A percentile compares a stretch with the other conserved stretches of the same genome.
phyloP scores from a whole-genome alignment of 2,888 invertebrate species.

The Tipula helvola region DNA sequence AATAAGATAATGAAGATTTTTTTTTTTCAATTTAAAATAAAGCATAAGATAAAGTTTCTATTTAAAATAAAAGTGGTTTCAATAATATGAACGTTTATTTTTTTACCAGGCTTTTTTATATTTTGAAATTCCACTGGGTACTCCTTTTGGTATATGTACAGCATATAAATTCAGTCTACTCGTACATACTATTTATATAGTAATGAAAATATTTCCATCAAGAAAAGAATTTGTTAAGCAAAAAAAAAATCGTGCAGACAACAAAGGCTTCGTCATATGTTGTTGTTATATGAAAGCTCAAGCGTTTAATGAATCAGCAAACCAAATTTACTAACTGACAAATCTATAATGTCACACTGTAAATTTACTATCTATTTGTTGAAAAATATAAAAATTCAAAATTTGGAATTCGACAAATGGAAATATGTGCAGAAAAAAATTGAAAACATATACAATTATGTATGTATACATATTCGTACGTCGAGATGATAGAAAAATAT shows the following conservation, averaged over 20 bases:
- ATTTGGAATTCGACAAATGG: not conserved
- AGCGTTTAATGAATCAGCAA: not conserved
- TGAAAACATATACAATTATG: not conserved
- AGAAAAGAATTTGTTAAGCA: not conserved
- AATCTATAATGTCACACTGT: not conserved
- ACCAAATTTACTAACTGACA: not conserved
- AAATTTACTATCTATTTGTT: not conserved
- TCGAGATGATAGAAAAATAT: not conserved
- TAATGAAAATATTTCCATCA: not conserved
- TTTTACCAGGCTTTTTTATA: not conserved
- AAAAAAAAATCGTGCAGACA: not conserved
- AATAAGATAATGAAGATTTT: not conserved
- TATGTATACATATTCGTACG: not conserved
- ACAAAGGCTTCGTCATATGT: not conserved
- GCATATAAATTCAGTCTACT: not conserved
- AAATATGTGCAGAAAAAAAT: not conserved
- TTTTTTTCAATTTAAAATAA: not conserved
- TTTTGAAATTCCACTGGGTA: not conserved
- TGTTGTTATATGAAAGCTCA: not conserved
- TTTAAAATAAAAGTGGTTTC: slow-evolving; percentile 4
- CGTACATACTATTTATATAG: no score
- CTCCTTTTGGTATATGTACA: not conserved
- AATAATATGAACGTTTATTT: not conserved
- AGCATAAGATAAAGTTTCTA: not conserved
- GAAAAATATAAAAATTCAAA: not conserved